Base-by-base conservation (phyloP, 1,140 invertebrate species). In the Halyomorpha halys region DNA sequence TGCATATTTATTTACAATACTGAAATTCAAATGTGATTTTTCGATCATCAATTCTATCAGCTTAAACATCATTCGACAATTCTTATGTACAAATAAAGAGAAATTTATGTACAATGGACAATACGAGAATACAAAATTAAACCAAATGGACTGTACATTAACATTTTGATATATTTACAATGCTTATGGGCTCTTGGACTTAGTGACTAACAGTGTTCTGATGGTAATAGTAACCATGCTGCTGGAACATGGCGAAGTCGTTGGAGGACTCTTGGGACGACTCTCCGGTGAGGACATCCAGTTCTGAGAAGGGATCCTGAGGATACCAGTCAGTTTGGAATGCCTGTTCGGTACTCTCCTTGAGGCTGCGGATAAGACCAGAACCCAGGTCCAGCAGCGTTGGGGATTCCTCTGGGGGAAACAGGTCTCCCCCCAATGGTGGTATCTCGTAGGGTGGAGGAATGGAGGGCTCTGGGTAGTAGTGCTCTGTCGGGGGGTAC, bases 361-460 rank as follows among this genome's bases (percentile, higher is more conserved):
- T 60, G 15, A 60, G n/a, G 44, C 59, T 60, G 4, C 30, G 59
- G 44, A 54, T 61, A 14, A 78, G 76, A 0, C 83, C 83, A 69
- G 84, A 87, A 0, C 82, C 83, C 0, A 88, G 75, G 67, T 88
- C 86, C 0, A 86, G 77, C 18, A 89, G 76, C 0, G 84, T 86
- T 0, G 85, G 80, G 0, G 85, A 84, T 78, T 6, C 84, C 70
- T 87, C 85, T 0, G 85, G 84, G 68, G 87, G 85, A 70, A 87
- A 87, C n/a, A 86, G 77, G 68, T 87, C 85, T 11, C 80, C 78
- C 0, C 78, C 76, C 59, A 83, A 80, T 3, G 81, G 73, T 0
- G 78, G 73, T 44, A 81, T 80, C 53, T 82, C 78, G 47, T 75
- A 76, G 21, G 73, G 60, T n/a, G 65, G 67, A 11, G 47, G 65